Evolutionary conservation across 2,888 invertebrate species (phyloP).

Genomic region (Phyllotreta striolata): DNA sequence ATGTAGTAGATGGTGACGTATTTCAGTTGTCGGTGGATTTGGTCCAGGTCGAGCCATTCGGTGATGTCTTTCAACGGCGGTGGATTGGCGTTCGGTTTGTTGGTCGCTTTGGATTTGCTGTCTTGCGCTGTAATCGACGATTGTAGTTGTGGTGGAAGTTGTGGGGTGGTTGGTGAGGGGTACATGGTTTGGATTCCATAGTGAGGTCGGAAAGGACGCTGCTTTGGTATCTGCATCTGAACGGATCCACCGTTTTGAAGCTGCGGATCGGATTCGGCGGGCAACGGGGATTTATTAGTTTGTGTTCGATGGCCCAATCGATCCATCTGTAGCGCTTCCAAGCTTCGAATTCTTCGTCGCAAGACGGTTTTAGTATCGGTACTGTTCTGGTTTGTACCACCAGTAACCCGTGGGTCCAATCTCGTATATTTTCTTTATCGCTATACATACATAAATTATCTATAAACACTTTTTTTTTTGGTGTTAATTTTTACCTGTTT

Average conservation of each 20-base stretch:
- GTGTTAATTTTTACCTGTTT: background rate
- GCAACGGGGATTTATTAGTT: constrained; percentile 50
- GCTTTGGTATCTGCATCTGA: constrained; percentile 41
- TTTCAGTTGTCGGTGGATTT: constrained; percentile 46
- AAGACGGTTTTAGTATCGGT: constrained; percentile 55
- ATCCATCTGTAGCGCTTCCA: constrained; percentile 63
- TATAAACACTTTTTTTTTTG: background rate
- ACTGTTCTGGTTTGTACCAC: constrained; percentile 58
- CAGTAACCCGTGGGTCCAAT: constrained; percentile 56
- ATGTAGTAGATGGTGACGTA: constrained; percentile 53
- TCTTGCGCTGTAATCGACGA: background rate
- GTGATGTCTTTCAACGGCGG: constrained; percentile 47
- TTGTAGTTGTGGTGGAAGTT: no score
- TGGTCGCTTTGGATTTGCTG: constrained; percentile 18
- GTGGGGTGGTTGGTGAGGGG: no score
- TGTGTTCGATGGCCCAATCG: constrained; percentile 60
- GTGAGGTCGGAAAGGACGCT: constrained; percentile 30
- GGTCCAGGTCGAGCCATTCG: constrained; percentile 54
- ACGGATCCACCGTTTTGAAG: constrained; percentile 52
- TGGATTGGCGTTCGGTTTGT: no score
- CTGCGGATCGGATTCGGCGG: constrained; percentile 48
- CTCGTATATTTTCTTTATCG: constrained; percentile 41
- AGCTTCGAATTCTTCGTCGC: constrained; percentile 49
- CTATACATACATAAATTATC: background rate
- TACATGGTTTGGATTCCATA: background rate